Evolutionary conservation across 2,113 vertebrate species (phyloP).

Genomic region (Tautogolabrus adspersus): DNA sequence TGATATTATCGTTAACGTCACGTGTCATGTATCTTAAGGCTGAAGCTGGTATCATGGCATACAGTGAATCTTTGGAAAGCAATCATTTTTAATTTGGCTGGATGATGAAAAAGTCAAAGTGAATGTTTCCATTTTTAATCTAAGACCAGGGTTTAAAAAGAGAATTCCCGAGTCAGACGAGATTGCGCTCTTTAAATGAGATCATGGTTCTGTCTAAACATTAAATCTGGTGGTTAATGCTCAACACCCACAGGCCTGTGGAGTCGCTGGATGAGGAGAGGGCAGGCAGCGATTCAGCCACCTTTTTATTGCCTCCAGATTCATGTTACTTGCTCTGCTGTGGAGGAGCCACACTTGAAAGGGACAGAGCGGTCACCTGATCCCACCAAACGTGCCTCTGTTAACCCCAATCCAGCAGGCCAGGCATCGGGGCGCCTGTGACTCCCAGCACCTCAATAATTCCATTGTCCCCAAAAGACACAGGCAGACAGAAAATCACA

Average conservation of each 20-base stretch:
- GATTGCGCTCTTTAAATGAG: conserved; percentile 21
- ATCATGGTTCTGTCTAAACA: conserved; percentile 30
- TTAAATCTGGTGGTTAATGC: conserved; percentile 29
- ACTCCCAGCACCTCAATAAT: conserved; percentile 82
- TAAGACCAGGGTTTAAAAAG: background rate
- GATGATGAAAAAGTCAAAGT: conserved; percentile 1
- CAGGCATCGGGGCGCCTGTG: conserved; percentile 81
- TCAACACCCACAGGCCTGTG: conserved; percentile 47
- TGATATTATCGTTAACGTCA: no score
- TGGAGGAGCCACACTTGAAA: conserved; percentile 78
- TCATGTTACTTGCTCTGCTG: conserved; percentile 75
- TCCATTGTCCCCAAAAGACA: conserved; percentile 79
- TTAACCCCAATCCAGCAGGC: conserved; percentile 68
- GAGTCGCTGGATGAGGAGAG: conserved; percentile 47
- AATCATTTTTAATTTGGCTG: background rate
- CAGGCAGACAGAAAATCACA: conserved; percentile 61
- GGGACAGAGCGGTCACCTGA: conserved; percentile 77
- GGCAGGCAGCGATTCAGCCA: conserved; percentile 68
- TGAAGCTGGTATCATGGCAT: no score
- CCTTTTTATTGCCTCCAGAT: conserved; percentile 81
- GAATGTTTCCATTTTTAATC: background rate
- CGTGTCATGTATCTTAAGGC: no score
- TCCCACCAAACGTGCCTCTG: conserved; percentile 76
- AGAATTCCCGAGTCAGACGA: conserved; percentile 2
- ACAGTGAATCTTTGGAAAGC: no score